phyloP scores from a whole-genome alignment of 2,888 invertebrate species.

The Adelognathus sp. region DNA sequence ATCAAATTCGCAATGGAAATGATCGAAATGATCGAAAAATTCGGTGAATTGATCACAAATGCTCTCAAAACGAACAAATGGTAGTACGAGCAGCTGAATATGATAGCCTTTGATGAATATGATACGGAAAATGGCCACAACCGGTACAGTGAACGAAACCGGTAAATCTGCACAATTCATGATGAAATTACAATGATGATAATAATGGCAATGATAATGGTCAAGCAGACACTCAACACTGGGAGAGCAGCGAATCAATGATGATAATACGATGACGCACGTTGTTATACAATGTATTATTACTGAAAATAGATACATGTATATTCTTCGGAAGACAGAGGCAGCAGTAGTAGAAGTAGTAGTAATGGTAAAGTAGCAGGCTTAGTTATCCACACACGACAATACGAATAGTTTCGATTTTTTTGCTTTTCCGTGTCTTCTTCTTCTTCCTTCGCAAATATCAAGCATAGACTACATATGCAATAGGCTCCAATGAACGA shows the following conservation, averaged over 20 bases:
- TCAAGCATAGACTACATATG: slow-evolving; percentile 2
- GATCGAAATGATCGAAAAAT: too few species aligned
- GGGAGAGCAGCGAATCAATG: slow-evolving; percentile 60
- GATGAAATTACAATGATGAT: slow-evolving; percentile 28
- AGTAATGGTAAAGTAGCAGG: slow-evolving; percentile 33
- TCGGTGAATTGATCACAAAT: too few species aligned
- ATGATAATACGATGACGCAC: slow-evolving; percentile 44
- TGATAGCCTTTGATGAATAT: too few species aligned
- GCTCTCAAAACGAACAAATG: too few species aligned
- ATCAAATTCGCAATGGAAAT: too few species aligned
- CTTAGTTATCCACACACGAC: slow-evolving; percentile 36
- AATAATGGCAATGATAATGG: slow-evolving; percentile 32
- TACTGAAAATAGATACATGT: too few species aligned
- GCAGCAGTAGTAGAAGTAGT: slow-evolving; percentile 27
- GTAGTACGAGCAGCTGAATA: too few species aligned
- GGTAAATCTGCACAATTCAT: too few species aligned
- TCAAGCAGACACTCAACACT: slow-evolving; percentile 64
- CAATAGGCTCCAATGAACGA: slow-evolving; percentile 5
- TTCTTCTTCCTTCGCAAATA: neutral
- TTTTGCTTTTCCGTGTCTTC: neutral
- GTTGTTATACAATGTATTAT: neutral
- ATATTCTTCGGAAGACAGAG: slow-evolving; percentile 27
- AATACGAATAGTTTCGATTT: slow-evolving; percentile 21
- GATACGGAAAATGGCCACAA: too few species aligned
- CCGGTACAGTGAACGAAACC: too few species aligned